Conservation (phyloP, 2,797 vertebrate species). For the Zalophus californianus region DNA sequence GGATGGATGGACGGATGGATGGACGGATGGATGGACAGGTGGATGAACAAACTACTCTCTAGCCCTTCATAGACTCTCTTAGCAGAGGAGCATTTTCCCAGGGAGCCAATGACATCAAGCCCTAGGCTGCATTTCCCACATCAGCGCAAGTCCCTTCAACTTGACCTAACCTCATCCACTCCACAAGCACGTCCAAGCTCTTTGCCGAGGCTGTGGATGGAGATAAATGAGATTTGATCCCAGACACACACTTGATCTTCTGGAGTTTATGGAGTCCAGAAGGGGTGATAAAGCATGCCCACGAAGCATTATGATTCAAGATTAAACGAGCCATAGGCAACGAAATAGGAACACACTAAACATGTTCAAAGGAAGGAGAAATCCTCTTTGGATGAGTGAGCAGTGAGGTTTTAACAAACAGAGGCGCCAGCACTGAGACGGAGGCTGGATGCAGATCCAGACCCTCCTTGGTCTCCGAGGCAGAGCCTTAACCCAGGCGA, state of each 20-base stretch:
- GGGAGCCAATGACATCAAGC: background rate
- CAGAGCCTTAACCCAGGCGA: background rate
- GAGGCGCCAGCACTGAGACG: rapidly evolving
- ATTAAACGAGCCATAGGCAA: background rate
- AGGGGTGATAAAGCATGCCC: background rate
- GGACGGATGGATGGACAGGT: background rate
- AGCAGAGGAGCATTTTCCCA: background rate
- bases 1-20: background rate
- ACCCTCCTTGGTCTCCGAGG: background rate
- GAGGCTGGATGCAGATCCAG: background rate
- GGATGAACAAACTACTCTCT: background rate
- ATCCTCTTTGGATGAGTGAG: too few relatives aligned
- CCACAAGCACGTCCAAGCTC: background rate
- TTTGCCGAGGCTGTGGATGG: background rate
- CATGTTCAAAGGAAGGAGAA: background rate
- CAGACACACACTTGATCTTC: background rate
- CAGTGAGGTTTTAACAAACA: background rate
- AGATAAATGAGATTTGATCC: background rate
- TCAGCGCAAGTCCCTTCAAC: background rate
- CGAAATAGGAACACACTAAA: background rate
- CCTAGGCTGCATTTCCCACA: background rate
- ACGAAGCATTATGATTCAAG: background rate
- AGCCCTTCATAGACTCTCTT: background rate
- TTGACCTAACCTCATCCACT: background rate
- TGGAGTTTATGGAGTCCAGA: background rate